Evolutionary conservation across 2,797 vertebrate genomes (phyloP).

Genomic region (Onychomys torridus): DNA sequence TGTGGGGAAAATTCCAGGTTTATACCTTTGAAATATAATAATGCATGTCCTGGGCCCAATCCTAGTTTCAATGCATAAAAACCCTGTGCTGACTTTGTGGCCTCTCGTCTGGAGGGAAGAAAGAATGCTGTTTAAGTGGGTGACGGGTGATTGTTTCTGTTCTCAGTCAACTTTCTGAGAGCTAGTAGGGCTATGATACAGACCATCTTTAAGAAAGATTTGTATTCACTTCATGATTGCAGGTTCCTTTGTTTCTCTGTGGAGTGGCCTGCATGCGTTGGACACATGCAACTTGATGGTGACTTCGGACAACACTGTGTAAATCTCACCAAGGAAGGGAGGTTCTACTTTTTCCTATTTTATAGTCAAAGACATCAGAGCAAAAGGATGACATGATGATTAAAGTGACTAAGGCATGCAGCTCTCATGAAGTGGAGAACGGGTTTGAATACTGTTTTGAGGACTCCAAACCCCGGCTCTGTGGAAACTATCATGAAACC

Average conservation of each 20-base stretch:
- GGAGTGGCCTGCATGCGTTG: too few relatives aligned
- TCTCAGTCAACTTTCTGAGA: neutral
- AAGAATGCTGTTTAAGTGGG: conserved; percentile 17
- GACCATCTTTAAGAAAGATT: neutral
- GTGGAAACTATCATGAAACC: neutral
- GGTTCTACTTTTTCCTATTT: neutral
- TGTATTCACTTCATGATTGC: neutral
- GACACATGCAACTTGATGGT: neutral
- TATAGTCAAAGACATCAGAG: neutral
- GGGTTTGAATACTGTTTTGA: neutral
- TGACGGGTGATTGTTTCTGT: neutral
- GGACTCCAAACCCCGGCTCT: neutral
- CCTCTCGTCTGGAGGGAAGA: neutral
- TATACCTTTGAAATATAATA: conserved; percentile 51
- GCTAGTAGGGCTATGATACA: neutral
- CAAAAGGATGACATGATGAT: neutral
- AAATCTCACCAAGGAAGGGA: neutral
- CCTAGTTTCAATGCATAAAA: conserved; percentile 39
- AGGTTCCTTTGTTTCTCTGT: neutral
- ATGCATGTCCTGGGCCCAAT: neutral
- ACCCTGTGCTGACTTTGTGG: neutral
- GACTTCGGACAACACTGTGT: too few relatives aligned
- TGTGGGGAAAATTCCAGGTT: conserved; percentile 1
- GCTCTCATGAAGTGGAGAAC: neutral
- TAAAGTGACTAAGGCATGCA: neutral